Conservation (phyloP, 2,113 vertebrate species). For the Pholis gunnellus region DNA sequence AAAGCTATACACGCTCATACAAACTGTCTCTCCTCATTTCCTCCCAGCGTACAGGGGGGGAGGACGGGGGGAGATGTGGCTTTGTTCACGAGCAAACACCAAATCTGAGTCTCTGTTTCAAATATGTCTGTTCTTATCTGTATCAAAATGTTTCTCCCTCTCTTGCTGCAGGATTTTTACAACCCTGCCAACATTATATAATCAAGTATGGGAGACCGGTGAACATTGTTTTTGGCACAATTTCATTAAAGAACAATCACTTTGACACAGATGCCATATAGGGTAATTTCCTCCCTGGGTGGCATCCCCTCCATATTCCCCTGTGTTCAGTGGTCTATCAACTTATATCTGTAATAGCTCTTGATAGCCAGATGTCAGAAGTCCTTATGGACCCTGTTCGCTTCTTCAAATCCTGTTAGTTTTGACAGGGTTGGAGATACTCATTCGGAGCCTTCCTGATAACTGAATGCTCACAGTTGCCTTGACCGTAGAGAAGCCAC, state of each 20-base stretch:
- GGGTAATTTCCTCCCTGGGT: constrained; percentile 57
- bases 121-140: constrained; percentile 64
- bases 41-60: constrained; percentile 17
- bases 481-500: constrained; percentile 4
- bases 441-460: constrained; percentile 16
- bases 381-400: constrained; percentile 42
- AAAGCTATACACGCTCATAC: constrained; percentile 19
- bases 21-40: constrained; percentile 51
- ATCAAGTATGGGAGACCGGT: constrained; percentile 59
- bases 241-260: constrained; percentile 75
- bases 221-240: constrained; percentile 69
- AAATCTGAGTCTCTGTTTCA: constrained; percentile 43
- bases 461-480: constrained; percentile 15
- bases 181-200: constrained; percentile 49
- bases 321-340: constrained; percentile 39
- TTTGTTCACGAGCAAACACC: constrained; percentile 42
- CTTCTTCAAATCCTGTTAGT: constrained; percentile 54
- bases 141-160: constrained; percentile 35
- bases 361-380: constrained; percentile 76
- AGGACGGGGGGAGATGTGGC: constrained; percentile 18
- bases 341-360: constrained; percentile 66
- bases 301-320: constrained; percentile 30
- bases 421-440: constrained; percentile 50
- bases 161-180: constrained; percentile 39
- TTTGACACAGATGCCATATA: constrained; percentile 64